Percentiles rank a stretch among this genome's conserved stretches.
Conservation (phyloP, 2,797 vertebrate species). For the Coregonus suidteri region DNA sequence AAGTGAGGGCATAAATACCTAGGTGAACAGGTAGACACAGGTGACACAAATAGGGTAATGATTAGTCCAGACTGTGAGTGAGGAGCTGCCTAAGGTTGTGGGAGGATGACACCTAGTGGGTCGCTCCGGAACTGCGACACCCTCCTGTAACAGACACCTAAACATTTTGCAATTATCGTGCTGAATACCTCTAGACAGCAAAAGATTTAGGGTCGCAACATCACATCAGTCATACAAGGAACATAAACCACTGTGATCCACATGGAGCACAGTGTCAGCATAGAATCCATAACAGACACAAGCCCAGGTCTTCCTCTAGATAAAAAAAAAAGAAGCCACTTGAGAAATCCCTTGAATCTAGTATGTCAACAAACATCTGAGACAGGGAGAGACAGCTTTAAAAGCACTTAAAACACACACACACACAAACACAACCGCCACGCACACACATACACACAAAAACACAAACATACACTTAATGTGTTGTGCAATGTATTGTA, state of each 20-base stretch:
- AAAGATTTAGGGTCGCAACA: not conserved
- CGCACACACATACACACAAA: too few species aligned
- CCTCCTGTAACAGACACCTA: constrained; percentile 21
- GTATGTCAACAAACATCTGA: not conserved
- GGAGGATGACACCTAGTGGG: too few species aligned
- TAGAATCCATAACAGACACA: not conserved
- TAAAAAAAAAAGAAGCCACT: not conserved
- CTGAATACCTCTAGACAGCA: not conserved
- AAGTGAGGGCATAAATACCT: too few species aligned
- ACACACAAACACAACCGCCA: too few species aligned
- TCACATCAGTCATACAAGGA: not conserved
- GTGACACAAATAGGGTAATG: too few species aligned
- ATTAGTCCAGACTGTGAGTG: too few species aligned
- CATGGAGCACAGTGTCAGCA: not conserved
- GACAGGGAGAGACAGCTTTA: not conserved
- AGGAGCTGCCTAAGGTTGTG: too few species aligned
- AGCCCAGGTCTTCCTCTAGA: not conserved
- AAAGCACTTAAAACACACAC: too few species aligned
- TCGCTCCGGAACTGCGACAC: too few species aligned
- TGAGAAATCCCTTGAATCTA: not conserved
- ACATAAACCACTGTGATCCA: not conserved
- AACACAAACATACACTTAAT: too few species aligned
- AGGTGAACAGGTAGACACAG: too few species aligned
- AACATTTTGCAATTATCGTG: not conserved
- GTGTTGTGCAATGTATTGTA: too few species aligned